Evolutionary conservation across 2,113 vertebrate species (phyloP), one percentile per base, ranked within the genome.

Genomic region (Talpa occidentalis): DNA sequence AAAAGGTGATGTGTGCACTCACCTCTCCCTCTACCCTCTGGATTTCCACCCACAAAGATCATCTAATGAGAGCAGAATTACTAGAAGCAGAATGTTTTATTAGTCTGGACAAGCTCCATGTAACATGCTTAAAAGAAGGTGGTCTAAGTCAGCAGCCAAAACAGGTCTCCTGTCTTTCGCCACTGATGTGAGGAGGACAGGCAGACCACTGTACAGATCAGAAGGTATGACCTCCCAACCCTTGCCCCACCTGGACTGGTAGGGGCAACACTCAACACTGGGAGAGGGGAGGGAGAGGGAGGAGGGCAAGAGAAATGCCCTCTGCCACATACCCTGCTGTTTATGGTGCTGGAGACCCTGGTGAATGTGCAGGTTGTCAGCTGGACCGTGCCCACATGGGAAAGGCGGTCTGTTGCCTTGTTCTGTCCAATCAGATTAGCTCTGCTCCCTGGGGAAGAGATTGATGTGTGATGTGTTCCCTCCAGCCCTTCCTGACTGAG

Each of bases 371-470:
- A 3, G 37, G 12, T 40, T 9, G 14, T 81, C 90, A 67, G 16
- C 8, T 6, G 70, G 44, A 3, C 66, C 28, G 0, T n/a, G 3
- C 8, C 9, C 6, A 0, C 2, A 0, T 26, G 44, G 59, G 54
- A 35, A 64, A 76, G 52, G 17, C 4, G 15, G 4, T 19, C 44
- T 47, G 0, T 67, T 72, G 32, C 14, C 56, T 3, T 49, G 2
- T 19, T 30, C 30, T 52, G 7, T 70, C 30, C 30, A 59, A 1
- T 85, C 80, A 49, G 12, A 19, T 56, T 47, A 30, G 64, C 35
- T 26, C 2, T 56, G 56, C 32, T 81, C 28, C 35, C 24, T 19
- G 37, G 62, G 12, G 40, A 6, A 14, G 11, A n/a, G n/a, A n/a
- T n/a, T n/a, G n/a, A n/a, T n/a, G n/a, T n/a, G n/a, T n/a, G 47